A percentile compares a stretch with the other conserved stretches of the same genome.
phyloP scores from a whole-genome alignment of 2,888 invertebrate species.

The Rhingia campestris region DNA sequence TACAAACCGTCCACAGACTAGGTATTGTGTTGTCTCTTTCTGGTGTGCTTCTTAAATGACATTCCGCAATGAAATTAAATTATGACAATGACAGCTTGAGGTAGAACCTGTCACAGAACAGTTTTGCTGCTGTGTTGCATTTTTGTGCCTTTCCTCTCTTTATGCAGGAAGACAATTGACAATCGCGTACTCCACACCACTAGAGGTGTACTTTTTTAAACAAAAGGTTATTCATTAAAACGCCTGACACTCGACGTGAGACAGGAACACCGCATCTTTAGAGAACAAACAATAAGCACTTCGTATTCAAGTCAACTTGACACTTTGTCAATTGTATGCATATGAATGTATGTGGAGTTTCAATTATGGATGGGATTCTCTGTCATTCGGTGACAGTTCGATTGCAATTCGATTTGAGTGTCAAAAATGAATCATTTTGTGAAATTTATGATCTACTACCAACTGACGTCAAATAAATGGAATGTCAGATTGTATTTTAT shows the following conservation, averaged over 20 bases:
- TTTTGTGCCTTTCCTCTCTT: constrained; percentile 50
- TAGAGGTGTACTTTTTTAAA: constrained; percentile 38
- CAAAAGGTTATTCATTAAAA: constrained; percentile 58
- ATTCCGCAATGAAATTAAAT: constrained; percentile 52
- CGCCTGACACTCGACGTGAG: constrained; percentile 3
- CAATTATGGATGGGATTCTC: constrained; percentile 65
- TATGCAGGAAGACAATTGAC: constrained; percentile 57
- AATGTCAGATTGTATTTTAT: constrained; percentile 21
- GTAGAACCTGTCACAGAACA: constrained; percentile 7
- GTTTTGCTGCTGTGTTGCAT: constrained; percentile 14
- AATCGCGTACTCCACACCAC: constrained; percentile 19
- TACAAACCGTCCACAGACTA: constrained; percentile 14
- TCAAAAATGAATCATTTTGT: constrained; percentile 46
- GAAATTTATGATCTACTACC: background rate
- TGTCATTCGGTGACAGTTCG: constrained; percentile 17
- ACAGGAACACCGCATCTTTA: constrained; percentile 34
- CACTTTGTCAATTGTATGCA: constrained; percentile 52
- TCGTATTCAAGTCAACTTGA: constrained; percentile 63
- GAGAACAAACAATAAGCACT: constrained; percentile 34
- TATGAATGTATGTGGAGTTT: constrained; percentile 10
- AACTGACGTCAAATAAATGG: background rate
- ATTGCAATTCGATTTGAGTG: constrained; percentile 24
- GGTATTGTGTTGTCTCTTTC: constrained; percentile 34
- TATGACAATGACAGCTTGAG: constrained; percentile 44
- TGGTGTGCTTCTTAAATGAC: constrained; percentile 1